Percentiles rank a stretch among this genome's conserved stretches.
phyloP scores from a whole-genome alignment of 2,113 vertebrate species.

The Chloropsis cyanopogon region DNA sequence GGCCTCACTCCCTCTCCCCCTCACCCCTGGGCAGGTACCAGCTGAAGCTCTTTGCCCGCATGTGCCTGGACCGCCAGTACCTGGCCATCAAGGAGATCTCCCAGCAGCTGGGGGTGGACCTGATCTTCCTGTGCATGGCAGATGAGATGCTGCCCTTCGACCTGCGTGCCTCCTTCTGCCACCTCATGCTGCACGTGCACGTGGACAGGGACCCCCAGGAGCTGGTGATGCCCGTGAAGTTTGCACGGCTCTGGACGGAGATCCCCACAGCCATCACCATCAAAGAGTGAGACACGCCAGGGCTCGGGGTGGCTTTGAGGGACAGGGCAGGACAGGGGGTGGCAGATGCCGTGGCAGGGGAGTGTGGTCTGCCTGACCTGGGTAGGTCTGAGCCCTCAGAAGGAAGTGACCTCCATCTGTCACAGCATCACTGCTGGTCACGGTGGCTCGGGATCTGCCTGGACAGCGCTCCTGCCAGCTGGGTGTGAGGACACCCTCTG shows the following conservation, averaged over 20 bases:
- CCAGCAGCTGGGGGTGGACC: slow-evolving; percentile 92
- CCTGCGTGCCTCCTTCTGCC: slow-evolving; percentile 94
- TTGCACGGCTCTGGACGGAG: slow-evolving; percentile 95
- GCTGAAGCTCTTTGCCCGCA: slow-evolving; percentile 94
- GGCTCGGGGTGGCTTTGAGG: not conserved
- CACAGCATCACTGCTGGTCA: not conserved
- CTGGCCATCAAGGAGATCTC: slow-evolving; percentile 97
- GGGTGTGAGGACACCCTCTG: fast-evolving
- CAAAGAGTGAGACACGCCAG: slow-evolving; percentile 83
- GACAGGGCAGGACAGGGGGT: not conserved
- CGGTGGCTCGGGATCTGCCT: not conserved
- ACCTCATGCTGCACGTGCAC: slow-evolving; percentile 95
- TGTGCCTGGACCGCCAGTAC: slow-evolving; percentile 98
- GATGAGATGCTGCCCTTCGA: slow-evolving; percentile 95
- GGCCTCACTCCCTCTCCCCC: not conserved
- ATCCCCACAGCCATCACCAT: slow-evolving; percentile 94
- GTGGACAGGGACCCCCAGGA: slow-evolving; percentile 98
- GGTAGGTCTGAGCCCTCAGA: not conserved
- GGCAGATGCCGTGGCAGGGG: not conserved
- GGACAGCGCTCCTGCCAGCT: not conserved
- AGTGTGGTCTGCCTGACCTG: not conserved
- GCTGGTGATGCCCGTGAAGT: slow-evolving; percentile 93
- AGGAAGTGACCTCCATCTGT: not conserved
- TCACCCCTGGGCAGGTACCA: slow-evolving; percentile 81
- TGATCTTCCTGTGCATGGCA: slow-evolving; percentile 98